phyloP scores from a whole-genome alignment of 2,888 invertebrate species.

The Cantharis rustica region DNA sequence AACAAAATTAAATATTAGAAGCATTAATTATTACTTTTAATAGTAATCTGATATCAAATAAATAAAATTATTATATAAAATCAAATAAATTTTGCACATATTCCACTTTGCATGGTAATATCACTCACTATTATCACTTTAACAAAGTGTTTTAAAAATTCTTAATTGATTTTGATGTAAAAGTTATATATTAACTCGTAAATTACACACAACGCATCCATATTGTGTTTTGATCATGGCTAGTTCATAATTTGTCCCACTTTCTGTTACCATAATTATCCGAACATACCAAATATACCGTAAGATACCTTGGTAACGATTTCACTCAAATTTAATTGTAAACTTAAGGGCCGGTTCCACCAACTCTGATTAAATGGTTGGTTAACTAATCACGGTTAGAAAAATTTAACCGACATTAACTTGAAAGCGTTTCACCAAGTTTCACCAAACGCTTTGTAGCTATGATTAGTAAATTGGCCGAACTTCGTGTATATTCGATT shows the following conservation, averaged over 20 bases:
- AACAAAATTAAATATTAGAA: not conserved
- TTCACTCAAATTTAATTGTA: too few relatives aligned
- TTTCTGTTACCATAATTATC: conserved; percentile 2
- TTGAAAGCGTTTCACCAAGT: too few relatives aligned
- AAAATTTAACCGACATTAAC: too few relatives aligned
- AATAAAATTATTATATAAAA: not conserved
- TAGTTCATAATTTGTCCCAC: conserved; percentile 20
- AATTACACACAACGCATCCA: conserved; percentile 25
- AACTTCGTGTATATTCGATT: too few relatives aligned
- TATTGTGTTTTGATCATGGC: conserved; percentile 27
- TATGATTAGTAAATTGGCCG: too few relatives aligned
- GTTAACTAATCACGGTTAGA: too few relatives aligned
- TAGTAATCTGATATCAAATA: conserved; percentile 9
- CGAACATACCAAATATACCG: not conserved
- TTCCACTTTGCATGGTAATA: not conserved
- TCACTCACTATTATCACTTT: not conserved
- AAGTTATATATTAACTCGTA: conserved; percentile 11
- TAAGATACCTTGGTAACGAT: not conserved
- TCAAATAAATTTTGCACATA: conserved; percentile 11
- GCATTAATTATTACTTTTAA: conserved; percentile 11
- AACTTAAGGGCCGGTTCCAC: too few relatives aligned
- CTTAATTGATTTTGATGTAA: conserved; percentile 6
- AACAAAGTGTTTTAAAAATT: not conserved
- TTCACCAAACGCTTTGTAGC: too few relatives aligned
- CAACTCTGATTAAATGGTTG: too few relatives aligned